Percentiles rank a stretch among this genome's conserved stretches.
phyloP scores from a whole-genome alignment of 2,113 vertebrate genomes.

The Chloropsis cyanopogon region DNA sequence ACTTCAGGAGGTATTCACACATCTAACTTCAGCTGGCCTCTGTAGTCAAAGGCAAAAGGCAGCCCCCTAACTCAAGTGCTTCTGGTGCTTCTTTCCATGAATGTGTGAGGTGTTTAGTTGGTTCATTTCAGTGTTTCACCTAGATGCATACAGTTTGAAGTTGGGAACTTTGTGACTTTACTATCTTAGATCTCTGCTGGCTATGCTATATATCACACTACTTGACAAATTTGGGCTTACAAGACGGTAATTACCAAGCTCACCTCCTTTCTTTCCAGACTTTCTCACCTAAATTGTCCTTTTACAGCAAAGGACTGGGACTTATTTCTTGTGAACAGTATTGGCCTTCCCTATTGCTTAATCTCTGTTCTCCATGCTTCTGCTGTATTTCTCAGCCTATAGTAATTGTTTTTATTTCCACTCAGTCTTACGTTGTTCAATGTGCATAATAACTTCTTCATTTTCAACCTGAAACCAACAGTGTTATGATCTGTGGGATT shows the following conservation, averaged over 20 bases:
- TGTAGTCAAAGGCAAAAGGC: background rate
- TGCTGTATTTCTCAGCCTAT: background rate
- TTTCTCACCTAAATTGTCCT: background rate
- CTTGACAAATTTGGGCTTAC: background rate
- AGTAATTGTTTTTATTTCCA: background rate
- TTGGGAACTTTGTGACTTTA: background rate
- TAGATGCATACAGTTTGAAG: background rate
- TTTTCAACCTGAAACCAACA: background rate
- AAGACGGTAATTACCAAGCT: background rate
- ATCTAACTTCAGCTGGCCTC: background rate
- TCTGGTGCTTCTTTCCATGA: background rate
- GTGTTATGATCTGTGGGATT: background rate
- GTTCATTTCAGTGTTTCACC: background rate
- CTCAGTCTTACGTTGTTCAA: background rate
- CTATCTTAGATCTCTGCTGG: background rate
- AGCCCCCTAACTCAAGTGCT: background rate
- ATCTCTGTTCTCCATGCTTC: background rate
- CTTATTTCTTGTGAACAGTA: background rate
- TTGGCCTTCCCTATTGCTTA: background rate
- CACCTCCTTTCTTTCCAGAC: background rate
- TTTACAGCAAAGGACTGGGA: background rate
- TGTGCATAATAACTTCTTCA: background rate
- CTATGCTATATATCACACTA: background rate
- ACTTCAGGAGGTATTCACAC: background rate
- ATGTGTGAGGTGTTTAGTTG: background rate